Conservation (phyloP, 1,140 invertebrate genomes). For the Oedothorax gibbosus region DNA sequence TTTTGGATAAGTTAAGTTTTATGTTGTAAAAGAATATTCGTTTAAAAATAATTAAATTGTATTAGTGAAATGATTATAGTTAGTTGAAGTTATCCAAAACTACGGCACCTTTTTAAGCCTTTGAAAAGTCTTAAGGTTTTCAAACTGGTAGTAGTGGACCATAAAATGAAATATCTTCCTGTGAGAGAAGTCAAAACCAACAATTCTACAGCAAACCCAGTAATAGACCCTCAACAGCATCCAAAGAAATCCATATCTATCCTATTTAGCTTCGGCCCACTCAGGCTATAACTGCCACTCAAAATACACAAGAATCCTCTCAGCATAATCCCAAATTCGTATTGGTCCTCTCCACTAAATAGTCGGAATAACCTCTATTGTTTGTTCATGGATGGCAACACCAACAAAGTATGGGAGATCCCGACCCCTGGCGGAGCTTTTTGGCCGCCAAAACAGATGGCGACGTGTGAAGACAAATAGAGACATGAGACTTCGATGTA, state of each 20-base stretch:
- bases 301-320: constrained; percentile 53
- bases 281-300: constrained; percentile 43
- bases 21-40: too few species aligned
- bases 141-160: too few species aligned
- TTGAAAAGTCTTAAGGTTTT: too few species aligned
- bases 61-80: too few species aligned
- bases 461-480: constrained; percentile 56
- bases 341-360: constrained; percentile 46
- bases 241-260: neutral
- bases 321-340: constrained; percentile 46
- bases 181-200: too few species aligned
- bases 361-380: constrained; percentile 37
- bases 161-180: too few species aligned
- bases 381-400: constrained; percentile 29
- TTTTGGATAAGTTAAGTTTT: too few species aligned
- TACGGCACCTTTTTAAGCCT: too few species aligned
- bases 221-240: neutral
- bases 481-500: too few species aligned
- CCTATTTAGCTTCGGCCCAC: constrained; percentile 11
- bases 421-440: constrained; percentile 6
- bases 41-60: too few species aligned
- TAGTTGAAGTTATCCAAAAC: too few species aligned
- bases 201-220: too few species aligned
- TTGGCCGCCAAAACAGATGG: constrained; percentile 19
- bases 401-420: neutral